Base-by-base conservation (phyloP, 2,797 vertebrate genomes). In the Ctenopoma kingsleyae region DNA sequence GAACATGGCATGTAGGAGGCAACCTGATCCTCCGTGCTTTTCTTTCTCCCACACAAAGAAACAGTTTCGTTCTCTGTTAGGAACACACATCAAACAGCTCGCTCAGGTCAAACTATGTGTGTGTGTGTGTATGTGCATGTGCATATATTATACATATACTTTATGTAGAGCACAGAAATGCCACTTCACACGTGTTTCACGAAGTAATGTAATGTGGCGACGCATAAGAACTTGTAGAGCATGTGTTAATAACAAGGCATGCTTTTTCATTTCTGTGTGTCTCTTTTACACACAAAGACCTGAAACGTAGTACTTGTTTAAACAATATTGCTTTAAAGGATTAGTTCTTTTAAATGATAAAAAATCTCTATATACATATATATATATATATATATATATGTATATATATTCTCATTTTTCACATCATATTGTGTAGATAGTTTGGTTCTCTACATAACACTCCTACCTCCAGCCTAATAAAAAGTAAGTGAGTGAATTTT, bases 11-110 rank as follows among this genome's bases (percentile, higher is more conserved):
- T 89, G 89, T 88, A 92, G 89, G 88, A 91, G 90, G 90, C 87
- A 92, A 93, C 90, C 87, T 85, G 90, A 93, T 92, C 89, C 87
- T 76, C 74, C 66, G 64, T 91, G 83, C 90, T 82, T 90, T 92
- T 91, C 90, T 90, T 75, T 81, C 78, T 75, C 57, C 56, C 84
- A 81, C 79, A 93, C 90, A 93, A 92, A 91, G 89, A 83, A 91
- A 90, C 83, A 82, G 90, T 91, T 92, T 90, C 90, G 86, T 89
- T 92, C 87, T 89, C 81, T 61, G 75, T 78, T 56, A 76, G 75
- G 49, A 74, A 82, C 74, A 74, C 83, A 87, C 89, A 89, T 90
- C 87, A 89, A 90, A 90, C 71, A 80, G 70, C 64, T 76, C 13
- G 22, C 82, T 77, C 71, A 57, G 89, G 87, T 91, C 85, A 90